Evolutionary conservation across 2,113 vertebrate species (phyloP).

Genomic region (Hystrix brachyura): DNA sequence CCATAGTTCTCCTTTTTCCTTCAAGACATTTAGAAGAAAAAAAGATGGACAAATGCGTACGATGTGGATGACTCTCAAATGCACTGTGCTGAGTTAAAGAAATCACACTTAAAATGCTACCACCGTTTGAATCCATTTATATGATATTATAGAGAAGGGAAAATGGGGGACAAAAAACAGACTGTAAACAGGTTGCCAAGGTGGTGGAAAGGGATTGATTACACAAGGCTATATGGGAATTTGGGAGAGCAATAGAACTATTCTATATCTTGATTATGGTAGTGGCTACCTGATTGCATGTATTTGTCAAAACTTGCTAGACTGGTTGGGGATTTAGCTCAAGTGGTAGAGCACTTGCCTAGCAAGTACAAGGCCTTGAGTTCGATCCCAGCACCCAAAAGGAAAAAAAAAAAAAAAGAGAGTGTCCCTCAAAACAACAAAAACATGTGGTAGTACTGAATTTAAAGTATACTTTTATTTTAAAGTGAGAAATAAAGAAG

Average conservation of each 20-base stretch:
- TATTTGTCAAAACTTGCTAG: conserved; percentile 32
- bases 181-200: background rate
- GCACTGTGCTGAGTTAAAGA: background rate
- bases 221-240: background rate
- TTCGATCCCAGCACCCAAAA: no score
- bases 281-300: background rate
- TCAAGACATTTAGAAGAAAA: background rate
- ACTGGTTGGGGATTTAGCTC: no score
- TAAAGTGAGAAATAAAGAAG: conserved; percentile 14
- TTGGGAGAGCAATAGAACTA: background rate
- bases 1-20: background rate
- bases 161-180: background rate
- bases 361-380: no score
- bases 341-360: no score
- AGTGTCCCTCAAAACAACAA: no score
- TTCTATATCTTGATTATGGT: background rate
- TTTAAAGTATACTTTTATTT: conserved; percentile 51
- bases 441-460: no score
- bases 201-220: background rate
- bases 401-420: no score
- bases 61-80: background rate
- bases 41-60: background rate
- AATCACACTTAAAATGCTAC: background rate
- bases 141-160: background rate
- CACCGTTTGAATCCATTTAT: background rate